phyloP scores from a whole-genome alignment of 2,113 vertebrate species.

The Actenoides hombroni region DNA sequence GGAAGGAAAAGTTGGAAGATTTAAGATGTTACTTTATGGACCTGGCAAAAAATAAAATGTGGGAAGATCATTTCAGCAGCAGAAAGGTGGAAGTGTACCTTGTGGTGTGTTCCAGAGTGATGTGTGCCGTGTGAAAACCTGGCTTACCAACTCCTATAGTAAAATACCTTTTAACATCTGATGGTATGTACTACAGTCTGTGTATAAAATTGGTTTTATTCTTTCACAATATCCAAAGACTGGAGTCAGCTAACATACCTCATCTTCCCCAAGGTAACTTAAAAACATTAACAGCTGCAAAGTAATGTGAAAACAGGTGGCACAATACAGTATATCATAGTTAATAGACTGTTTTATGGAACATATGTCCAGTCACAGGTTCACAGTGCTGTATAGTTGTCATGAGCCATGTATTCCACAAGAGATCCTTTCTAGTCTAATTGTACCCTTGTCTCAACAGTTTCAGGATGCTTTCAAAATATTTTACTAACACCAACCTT shows the following conservation, averaged over 20 bases:
- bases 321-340: background rate
- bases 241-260: background rate
- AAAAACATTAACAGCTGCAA: background rate
- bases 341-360: conserved; percentile 9
- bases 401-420: background rate
- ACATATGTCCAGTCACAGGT: background rate
- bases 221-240: background rate
- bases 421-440: background rate
- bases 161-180: background rate
- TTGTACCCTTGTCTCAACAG: background rate
- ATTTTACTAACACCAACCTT: background rate
- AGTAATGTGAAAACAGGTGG: conserved; percentile 14
- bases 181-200: background rate
- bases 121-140: background rate
- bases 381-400: background rate
- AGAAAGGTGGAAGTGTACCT: background rate
- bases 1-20: background rate
- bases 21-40: background rate
- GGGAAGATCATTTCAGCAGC: background rate
- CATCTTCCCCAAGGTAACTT: background rate
- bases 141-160: background rate
- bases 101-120: background rate
- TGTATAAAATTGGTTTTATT: background rate
- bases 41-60: background rate
- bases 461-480: background rate